Evolutionary conservation across 1,140 invertebrate genomes (phyloP), one percentile per base, ranked within the genome.

Genomic region (Melipona quadrifasciata): DNA sequence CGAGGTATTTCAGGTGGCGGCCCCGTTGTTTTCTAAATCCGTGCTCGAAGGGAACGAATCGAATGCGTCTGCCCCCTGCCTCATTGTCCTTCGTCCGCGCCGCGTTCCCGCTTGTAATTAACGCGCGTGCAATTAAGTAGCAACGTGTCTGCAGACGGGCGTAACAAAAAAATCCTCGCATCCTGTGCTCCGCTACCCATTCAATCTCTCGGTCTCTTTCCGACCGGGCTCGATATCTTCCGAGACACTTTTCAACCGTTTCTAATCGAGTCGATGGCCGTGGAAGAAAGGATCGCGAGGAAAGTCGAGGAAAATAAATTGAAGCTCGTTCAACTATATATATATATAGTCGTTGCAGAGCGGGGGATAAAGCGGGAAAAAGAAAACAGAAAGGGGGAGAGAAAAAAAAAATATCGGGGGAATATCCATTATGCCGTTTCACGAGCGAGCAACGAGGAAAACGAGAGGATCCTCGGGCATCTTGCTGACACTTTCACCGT

Each of bases 121-220:
- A 84, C 82, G 76, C 82, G 76, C 39, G 31, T 55, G 64, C 82
- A 84, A 84, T 84, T 84, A 79, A 84, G 76, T 79, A 57, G 39
- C 75, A 78, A 27, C 34, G 39, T 57, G 75, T 57, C 67, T 71
- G 39, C 17, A 53, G 4, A 47, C 0, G 34, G 1, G 31, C 11
- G 39, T 10, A 47, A 39, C 0, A 75, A 53, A 24, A 55, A 64
- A 75, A 14, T 2, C 24, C n/a, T 16, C 72, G n/a, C n/a, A 12
- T 21, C 71, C 2, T 21, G 17, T 10, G 14, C 24, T 5, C 11
- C 27, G 19, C 55, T 19, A 17, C 31, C 53, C 10, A 27, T 55
- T 12, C 6, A 4, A 4, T 17, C 19, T 19, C n/a, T 2, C 19
- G 70, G n/a, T 16, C 11, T 19, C 19, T 31, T 19, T 27, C 1